Evolutionary conservation across 2,888 invertebrate species (phyloP).

Genomic region (Adelphocoris suturalis): DNA sequence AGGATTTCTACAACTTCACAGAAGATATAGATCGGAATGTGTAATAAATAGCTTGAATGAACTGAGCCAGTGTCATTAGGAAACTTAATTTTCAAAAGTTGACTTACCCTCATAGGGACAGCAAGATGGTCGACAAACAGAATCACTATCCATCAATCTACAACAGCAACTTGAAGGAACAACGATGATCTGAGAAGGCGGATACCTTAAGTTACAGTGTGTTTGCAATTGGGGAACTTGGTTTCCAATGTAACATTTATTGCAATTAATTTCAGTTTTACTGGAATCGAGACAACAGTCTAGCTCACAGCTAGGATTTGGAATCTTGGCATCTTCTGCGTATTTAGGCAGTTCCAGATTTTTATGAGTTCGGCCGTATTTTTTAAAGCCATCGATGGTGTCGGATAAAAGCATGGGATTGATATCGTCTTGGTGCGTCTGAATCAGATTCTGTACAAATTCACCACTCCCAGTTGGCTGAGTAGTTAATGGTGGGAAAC

Average conservation of each 20-base stretch:
- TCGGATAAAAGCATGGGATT: too few relatives aligned
- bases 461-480: background rate
- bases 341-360: background rate
- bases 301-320: background rate
- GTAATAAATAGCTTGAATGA: too few relatives aligned
- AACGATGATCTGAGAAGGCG: conserved; percentile 37
- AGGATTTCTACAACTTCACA: too few relatives aligned
- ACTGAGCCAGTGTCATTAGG: too few relatives aligned
- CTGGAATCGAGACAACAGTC: background rate
- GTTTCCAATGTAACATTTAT: background rate
- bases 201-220: background rate
- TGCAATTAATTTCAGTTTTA: background rate
- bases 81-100: too few relatives aligned
- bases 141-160: background rate
- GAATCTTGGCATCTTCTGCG: background rate
- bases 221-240: background rate
- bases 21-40: too few relatives aligned
- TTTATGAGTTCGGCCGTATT: background rate
- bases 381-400: too few relatives aligned
- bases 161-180: conserved; percentile 23
- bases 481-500: background rate
- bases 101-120: background rate
- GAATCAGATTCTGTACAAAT: background rate
- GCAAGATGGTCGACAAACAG: background rate
- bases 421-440: too few relatives aligned